These are phyloP conservation scores for Rhinophrynus dorsalis DNA, from an alignment of 2,797 vertebrate genomes.

Conservation along the genomic window DNA sequence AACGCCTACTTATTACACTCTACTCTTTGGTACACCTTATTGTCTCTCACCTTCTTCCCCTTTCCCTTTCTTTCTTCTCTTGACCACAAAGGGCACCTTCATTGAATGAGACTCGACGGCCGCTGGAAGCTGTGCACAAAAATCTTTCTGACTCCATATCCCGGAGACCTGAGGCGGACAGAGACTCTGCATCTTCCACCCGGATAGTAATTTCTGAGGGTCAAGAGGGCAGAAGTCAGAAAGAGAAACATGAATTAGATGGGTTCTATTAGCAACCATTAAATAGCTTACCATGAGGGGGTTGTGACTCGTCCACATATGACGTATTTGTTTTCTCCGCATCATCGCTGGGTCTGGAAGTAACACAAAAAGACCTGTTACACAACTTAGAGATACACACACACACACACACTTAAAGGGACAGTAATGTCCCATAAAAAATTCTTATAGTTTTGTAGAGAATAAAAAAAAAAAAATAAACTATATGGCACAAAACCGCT, in stretches of 20 bases:
- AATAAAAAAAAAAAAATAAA: too few species aligned
- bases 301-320: slow-evolving; percentile 86
- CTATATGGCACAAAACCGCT: too few species aligned
- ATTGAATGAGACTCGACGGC: slow-evolving; percentile 95
- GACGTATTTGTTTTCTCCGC: slow-evolving; percentile 87
- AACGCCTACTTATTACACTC: too few species aligned
- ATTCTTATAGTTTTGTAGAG: too few species aligned
- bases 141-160: slow-evolving; percentile 89
- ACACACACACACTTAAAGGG: too few species aligned
- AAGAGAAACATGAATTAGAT: not conserved
- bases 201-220: slow-evolving; percentile 84
- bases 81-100: slow-evolving; percentile 93
- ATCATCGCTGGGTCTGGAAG: slow-evolving; percentile 82
- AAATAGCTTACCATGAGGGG: slow-evolving; percentile 85
- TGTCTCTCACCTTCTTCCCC: slow-evolving; percentile 84
- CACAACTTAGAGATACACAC: too few species aligned
- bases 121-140: slow-evolving; percentile 84
- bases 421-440: too few species aligned
- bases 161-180: slow-evolving; percentile 78
- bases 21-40: too few species aligned
- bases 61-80: slow-evolving; percentile 87
- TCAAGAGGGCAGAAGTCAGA: slow-evolving; percentile 17
- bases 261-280: not conserved
- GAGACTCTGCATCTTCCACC: slow-evolving; percentile 86
- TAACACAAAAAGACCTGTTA: not conserved